A percentile compares a stretch with the other conserved stretches of the same genome.
Evolutionary conservation across 2,888 invertebrate species (phyloP).

Genomic region (Brenthis ino): DNA sequence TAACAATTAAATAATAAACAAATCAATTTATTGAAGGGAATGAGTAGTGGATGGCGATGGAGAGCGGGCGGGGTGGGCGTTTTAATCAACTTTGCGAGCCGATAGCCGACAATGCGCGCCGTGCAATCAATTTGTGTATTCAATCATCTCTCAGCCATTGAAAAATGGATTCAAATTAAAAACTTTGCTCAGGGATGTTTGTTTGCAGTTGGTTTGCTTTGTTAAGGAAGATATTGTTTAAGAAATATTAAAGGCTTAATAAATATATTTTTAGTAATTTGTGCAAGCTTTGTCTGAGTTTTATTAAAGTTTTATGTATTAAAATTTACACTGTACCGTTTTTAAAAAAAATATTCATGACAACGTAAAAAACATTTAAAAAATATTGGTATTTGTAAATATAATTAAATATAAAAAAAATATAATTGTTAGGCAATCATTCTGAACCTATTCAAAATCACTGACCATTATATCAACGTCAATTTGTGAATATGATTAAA

Average conservation of each 20-base stretch:
- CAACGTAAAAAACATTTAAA: background rate
- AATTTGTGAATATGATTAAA: slow-evolving; percentile 69
- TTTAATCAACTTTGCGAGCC: slow-evolving; percentile 64
- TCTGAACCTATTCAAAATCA: slow-evolving; percentile 32
- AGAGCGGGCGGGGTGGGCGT: slow-evolving; percentile 33
- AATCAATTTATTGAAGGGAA: slow-evolving; percentile 40
- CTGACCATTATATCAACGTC: slow-evolving; percentile 43
- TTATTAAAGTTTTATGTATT: background rate
- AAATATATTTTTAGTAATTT: slow-evolving; percentile 5
- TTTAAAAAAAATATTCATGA: background rate
- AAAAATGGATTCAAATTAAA: slow-evolving; percentile 46
- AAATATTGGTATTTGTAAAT: too few relatives aligned
- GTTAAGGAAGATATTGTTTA: slow-evolving; percentile 35
- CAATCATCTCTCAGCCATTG: slow-evolving; percentile 55
- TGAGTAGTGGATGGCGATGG: slow-evolving; percentile 27
- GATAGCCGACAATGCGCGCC: slow-evolving; percentile 54
- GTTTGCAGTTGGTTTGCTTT: slow-evolving; percentile 30
- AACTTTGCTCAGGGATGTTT: slow-evolving; percentile 34
- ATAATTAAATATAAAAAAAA: background rate
- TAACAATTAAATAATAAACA: slow-evolving; percentile 37
- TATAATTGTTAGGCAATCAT: slow-evolving; percentile 1
- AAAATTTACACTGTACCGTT: background rate
- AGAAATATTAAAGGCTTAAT: slow-evolving; percentile 16
- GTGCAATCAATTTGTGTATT: slow-evolving; percentile 67
- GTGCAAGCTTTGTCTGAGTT: background rate